Evolutionary conservation across 2,888 invertebrate genomes (phyloP).

Genomic region (Drosophila ochracea): DNA sequence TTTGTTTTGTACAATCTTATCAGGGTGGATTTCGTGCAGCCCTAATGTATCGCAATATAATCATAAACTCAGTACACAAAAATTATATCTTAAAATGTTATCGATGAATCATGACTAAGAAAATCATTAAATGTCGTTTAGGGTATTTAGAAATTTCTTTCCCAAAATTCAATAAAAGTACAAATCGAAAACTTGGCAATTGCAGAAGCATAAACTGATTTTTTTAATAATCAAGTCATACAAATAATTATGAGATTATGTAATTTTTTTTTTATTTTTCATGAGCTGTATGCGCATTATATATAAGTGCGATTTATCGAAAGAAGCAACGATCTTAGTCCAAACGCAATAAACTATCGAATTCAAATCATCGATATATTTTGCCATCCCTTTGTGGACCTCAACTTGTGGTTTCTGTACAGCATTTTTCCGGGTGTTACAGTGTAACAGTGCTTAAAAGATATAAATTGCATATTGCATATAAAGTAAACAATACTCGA

Average conservation of each 20-base stretch:
- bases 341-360: conserved; percentile 5
- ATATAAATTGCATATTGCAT: conserved; percentile 61
- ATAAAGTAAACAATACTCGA: conserved; percentile 52
- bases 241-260: conserved; percentile 7
- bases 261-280: conserved; percentile 1
- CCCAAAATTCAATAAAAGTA: neutral
- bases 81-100: neutral
- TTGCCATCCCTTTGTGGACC: conserved; percentile 59
- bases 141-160: neutral
- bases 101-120: conserved; percentile 9
- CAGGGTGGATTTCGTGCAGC: neutral
- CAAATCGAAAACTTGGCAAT: neutral
- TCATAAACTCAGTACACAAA: conserved; percentile 5
- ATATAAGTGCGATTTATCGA: neutral
- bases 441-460: conserved; percentile 74
- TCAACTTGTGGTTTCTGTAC: conserved; percentile 64
- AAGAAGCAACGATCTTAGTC: neutral
- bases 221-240: neutral
- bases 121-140: neutral
- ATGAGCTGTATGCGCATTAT: neutral
- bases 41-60: conserved; percentile 2
- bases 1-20: neutral
- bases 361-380: conserved; percentile 41
- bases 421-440: conserved; percentile 77
- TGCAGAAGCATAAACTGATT: neutral